Evolutionary conservation across 1,140 invertebrate genomes (phyloP), one percentile per base, ranked within the genome.

Genomic region (Spodoptera frugiperda): DNA sequence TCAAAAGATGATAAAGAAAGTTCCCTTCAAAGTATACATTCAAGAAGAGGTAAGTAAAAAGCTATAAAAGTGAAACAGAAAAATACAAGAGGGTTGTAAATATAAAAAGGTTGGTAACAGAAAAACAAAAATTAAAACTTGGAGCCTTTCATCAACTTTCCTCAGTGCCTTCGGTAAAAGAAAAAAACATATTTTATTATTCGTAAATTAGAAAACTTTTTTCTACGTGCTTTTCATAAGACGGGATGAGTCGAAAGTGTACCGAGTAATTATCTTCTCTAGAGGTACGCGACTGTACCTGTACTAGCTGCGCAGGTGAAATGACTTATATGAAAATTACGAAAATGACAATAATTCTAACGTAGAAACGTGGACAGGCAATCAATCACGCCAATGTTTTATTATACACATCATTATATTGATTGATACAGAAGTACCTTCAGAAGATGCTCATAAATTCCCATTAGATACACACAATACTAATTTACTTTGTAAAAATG

Each of bases 131-230:
- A 83, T 84, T 86, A 86, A 84, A 86, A 86, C 81, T 86, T 84
- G 76, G 80, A 80, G 71, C 84, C 81, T 86, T 86, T 84, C 82
- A 84, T 84, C 82, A 85, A 82, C 78, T 84, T 84, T 80, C 63
- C 72, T 80, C 79, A 74, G 79, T 83, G 80, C 81, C 78, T 80
- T 79, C 78, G 81, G 76, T 86, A 74, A 81, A 86, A 78, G 74
- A 82, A 83, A 82, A 84, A 86, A 84, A 85, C 80, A 84, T 88
- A 84, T 86, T 88, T 87, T 87, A 82, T 87, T 85, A 86, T 87
- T 87, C 86, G 78, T 86, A 89, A 88, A 89, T 89, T 89, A 88
- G 83, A 88, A 89, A 89, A 88, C 78, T 89, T 89, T 84, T 81
- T 82, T 80, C 53, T 80, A 74, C 78, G 71, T 77, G 68, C 44